These are phyloP conservation scores for Lepidocyrtinus sp. DNA, from an alignment of 2,888 invertebrate genomes.

Conservation along the genomic window DNA sequence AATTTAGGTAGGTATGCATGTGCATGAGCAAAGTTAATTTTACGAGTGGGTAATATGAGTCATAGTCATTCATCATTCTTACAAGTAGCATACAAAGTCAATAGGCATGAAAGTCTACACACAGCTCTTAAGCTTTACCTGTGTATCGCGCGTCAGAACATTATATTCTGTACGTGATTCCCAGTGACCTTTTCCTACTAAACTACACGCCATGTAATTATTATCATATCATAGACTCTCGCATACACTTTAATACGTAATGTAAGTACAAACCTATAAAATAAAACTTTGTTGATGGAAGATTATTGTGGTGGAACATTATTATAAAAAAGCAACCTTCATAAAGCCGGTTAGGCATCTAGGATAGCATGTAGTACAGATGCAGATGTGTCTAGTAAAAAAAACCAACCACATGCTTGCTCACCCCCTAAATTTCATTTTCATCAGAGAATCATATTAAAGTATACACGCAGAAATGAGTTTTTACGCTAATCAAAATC, in stretches of 20 bases:
- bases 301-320: neutral
- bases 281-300: neutral
- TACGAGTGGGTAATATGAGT: constrained; percentile 33
- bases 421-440: neutral
- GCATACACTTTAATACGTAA: constrained; percentile 13
- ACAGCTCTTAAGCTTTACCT: neutral
- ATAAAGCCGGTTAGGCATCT: constrained; percentile 41
- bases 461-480: neutral
- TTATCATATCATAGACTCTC: neutral
- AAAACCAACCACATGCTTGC: constrained; percentile 35
- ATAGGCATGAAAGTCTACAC: constrained; percentile 38
- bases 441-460: too few species aligned
- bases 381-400: constrained; percentile 6
- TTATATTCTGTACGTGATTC: constrained; percentile 31
- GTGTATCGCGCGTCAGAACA: neutral
- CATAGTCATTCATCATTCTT: constrained; percentile 5
- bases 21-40: constrained; percentile 6
- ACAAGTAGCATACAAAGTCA: constrained; percentile 30
- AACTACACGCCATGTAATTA: constrained; percentile 52
- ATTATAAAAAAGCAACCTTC: constrained; percentile 39
- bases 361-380: constrained; percentile 1
- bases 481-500: constrained; percentile 15
- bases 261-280: constrained; percentile 22
- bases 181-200: constrained; percentile 56
- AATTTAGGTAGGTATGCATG: neutral